Evolutionary conservation across 2,797 vertebrate species (phyloP), one percentile per base, ranked within the genome.

Genomic region (Pipistrellus nathusii): DNA sequence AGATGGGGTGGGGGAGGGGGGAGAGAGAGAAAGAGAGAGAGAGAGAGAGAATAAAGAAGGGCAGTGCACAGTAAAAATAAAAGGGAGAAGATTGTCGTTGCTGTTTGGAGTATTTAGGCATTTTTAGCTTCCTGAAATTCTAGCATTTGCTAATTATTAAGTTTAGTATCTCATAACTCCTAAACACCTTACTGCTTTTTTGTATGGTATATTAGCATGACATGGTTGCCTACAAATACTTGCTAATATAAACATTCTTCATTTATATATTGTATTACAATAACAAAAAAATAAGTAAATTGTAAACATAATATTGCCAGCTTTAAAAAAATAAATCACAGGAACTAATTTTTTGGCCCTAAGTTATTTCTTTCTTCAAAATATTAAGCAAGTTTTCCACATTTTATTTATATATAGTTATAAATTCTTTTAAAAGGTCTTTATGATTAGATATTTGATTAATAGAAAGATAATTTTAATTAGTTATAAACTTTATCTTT

Each of bases 401-500:
- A 21, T 76, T 78, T 66, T 91, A 55, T 53, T 91, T 41, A 80
- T 66, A 15, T 48, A 15, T n/a, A 82, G 27, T 82, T 38, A 20
- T 82, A 46, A 48, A 44, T 72, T 76, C 46, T 59, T 59, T 51
- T 30, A 68, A 68, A 66, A 75, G 21, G 51, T 0, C 17, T 78
- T 80, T 76, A 82, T 35, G n/a, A 10, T 83, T 78, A 92, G n/a
- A 48, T 87, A 78, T 81, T 94, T 95, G 66, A 7, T n/a, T 59
- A 73, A 71, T n/a, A 51, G 21, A 77, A 69, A 85, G 55, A 77
- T 62, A 82, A 93, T 69, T 77, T 92, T 44, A 94, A 41, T 11
- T 68, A 91, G 62, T 95, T 88, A 80, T 66, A n/a, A 88, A 69
- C 3, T 80, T 87, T n/a, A 59, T 83, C 48, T 84, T 53, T 94